Evolutionary conservation across 1,140 invertebrate species (phyloP).

Genomic region (Diabrotica undecimpunctata): DNA sequence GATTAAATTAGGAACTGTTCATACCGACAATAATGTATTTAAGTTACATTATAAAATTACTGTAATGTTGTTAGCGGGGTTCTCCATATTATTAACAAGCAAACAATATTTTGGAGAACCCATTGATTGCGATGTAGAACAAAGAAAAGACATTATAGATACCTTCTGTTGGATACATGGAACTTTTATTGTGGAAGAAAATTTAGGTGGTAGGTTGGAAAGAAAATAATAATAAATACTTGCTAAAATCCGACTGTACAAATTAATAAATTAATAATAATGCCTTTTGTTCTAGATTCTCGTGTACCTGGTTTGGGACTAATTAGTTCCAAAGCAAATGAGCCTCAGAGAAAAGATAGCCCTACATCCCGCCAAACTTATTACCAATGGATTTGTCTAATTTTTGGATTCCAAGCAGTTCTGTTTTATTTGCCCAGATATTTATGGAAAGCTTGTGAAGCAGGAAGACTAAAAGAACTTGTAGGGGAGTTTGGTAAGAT

Average conservation of each 20-base stretch:
- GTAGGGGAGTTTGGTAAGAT: conserved; percentile 50
- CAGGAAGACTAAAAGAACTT: conserved; percentile 55
- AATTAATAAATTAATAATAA: neutral
- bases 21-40: conserved; percentile 64
- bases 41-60: conserved; percentile 67
- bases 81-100: conserved; percentile 62
- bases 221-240: neutral
- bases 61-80: conserved; percentile 60
- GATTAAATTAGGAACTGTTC: conserved; percentile 59
- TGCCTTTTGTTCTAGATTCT: conserved; percentile 5
- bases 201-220: conserved; percentile 45
- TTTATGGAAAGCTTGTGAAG: conserved; percentile 76
- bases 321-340: neutral
- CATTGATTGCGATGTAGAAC: conserved; percentile 59
- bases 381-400: conserved; percentile 86
- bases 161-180: conserved; percentile 76
- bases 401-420: conserved; percentile 74
- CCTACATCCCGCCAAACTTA: conserved; percentile 59
- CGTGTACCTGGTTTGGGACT: conserved; percentile 13
- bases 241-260: no score
- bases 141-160: conserved; percentile 59
- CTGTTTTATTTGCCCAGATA: conserved; percentile 71
- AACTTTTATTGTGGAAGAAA: conserved; percentile 62
- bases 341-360: neutral
- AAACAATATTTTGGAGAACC: conserved; percentile 72